phyloP scores from a whole-genome alignment of 2,113 vertebrate genomes.

The Chlamydotis undulata region DNA sequence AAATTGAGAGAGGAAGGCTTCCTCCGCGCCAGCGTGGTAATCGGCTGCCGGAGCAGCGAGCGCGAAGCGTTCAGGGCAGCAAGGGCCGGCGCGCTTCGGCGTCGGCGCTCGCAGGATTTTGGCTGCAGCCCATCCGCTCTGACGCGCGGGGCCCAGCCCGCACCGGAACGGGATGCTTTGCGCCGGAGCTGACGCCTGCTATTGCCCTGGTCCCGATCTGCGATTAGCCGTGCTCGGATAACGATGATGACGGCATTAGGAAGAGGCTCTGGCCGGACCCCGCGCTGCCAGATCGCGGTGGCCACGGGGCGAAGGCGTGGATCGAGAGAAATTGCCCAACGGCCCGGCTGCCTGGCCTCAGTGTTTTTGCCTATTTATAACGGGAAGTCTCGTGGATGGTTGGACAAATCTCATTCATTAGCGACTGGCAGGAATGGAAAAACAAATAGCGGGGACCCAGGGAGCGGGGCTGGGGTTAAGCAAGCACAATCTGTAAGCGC shows the following conservation, averaged over 20 bases:
- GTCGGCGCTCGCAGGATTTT: rapidly evolving
- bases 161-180: neutral
- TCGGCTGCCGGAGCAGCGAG: neutral
- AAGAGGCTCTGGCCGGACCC: neutral
- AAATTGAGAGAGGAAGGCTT: neutral
- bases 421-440: neutral
- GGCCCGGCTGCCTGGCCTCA: neutral
- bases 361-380: neutral
- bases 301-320: neutral
- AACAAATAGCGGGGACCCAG: neutral
- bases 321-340: neutral
- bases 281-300: neutral
- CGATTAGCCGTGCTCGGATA: no score
- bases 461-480: neutral
- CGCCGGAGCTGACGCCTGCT: neutral
- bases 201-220: neutral
- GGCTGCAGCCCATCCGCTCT: neutral
- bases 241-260: rapidly evolving
- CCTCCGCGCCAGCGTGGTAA: rapidly evolving
- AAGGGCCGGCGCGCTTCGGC: rapidly evolving
- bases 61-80: rapidly evolving
- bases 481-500: neutral
- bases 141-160: rapidly evolving
- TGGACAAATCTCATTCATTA: conserved; percentile 33
- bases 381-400: neutral